These are phyloP conservation scores for Cephus pygmeus DNA, from an alignment of 2,888 invertebrate genomes.

Conservation along the genomic window DNA sequence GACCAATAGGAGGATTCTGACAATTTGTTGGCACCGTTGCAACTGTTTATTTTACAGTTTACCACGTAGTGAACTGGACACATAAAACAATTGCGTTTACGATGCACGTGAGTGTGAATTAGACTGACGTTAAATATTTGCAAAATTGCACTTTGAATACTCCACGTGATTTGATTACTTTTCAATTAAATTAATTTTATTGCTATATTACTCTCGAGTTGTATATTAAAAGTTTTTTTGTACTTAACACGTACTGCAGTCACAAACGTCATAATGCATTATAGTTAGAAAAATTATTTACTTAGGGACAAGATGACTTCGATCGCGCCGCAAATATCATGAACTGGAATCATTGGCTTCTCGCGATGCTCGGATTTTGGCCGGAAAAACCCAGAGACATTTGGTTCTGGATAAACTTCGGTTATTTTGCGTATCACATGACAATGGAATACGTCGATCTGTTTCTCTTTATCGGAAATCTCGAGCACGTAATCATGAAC, in stretches of 20 bases:
- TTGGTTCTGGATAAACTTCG: constrained; percentile 39
- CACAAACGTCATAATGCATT: neutral
- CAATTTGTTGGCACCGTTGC: neutral
- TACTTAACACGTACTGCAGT: constrained; percentile 1
- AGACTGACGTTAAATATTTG: neutral
- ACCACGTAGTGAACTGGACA: neutral
- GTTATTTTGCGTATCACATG: constrained; percentile 48
- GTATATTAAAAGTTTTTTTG: neutral
- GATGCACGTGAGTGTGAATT: neutral
- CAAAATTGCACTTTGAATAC: neutral
- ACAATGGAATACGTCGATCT: constrained; percentile 49
- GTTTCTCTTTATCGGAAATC: constrained; percentile 39
- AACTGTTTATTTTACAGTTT: neutral
- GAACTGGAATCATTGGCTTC: constrained; percentile 42
- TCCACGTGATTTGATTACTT: neutral
- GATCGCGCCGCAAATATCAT: constrained; percentile 39
- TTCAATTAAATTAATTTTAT: neutral
- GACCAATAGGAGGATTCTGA: neutral
- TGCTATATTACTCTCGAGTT: neutral
- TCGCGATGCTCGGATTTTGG: constrained; percentile 50
- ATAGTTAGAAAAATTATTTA: neutral
- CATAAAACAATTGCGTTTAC: neutral
- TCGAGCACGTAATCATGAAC: constrained; percentile 51
- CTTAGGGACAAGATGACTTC: constrained; percentile 36
- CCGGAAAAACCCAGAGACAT: constrained; percentile 38